Conservation (phyloP, 2,888 invertebrate species). For the Dinocampus coccinellae region DNA sequence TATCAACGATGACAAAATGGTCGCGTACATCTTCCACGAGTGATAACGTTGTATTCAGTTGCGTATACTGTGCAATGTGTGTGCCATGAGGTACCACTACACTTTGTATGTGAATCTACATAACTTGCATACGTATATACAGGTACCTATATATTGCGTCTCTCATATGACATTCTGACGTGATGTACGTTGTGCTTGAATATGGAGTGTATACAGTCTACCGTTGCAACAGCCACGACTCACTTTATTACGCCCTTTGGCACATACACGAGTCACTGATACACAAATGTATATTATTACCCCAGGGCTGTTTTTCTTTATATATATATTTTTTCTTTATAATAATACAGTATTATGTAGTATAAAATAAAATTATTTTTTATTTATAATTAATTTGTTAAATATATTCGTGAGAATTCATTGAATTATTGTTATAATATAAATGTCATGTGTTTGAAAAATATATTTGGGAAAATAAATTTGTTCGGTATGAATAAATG, state of each 20-base stretch:
- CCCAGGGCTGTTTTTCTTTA: background rate
- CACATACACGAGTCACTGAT: background rate
- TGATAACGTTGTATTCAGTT: slow-evolving; percentile 35
- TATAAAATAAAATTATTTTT: background rate
- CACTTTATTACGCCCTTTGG: slow-evolving; percentile 19
- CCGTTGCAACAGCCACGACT: slow-evolving; percentile 1
- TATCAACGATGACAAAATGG: slow-evolving; percentile 41
- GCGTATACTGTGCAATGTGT: slow-evolving; percentile 6
- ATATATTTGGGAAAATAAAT: slow-evolving; percentile 19
- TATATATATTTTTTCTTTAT: too few species aligned
- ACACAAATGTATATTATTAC: slow-evolving; percentile 11
- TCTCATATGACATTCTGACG: background rate
- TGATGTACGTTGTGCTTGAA: slow-evolving; percentile 3
- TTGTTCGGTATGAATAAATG: slow-evolving; percentile 18
- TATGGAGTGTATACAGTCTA: background rate
- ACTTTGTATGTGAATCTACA: background rate
- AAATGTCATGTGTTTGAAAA: background rate
- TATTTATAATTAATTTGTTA: too few species aligned
- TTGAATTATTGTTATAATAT: too few species aligned
- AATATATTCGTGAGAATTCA: too few species aligned
- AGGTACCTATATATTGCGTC: background rate
- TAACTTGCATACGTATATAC: background rate
- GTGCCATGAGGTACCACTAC: background rate
- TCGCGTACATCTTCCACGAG: slow-evolving; percentile 33
- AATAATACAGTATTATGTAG: too few species aligned